Percentiles rank a stretch among this genome's conserved stretches.
phyloP scores from a whole-genome alignment of 2,797 vertebrate genomes.

The Catharus ustulatus region DNA sequence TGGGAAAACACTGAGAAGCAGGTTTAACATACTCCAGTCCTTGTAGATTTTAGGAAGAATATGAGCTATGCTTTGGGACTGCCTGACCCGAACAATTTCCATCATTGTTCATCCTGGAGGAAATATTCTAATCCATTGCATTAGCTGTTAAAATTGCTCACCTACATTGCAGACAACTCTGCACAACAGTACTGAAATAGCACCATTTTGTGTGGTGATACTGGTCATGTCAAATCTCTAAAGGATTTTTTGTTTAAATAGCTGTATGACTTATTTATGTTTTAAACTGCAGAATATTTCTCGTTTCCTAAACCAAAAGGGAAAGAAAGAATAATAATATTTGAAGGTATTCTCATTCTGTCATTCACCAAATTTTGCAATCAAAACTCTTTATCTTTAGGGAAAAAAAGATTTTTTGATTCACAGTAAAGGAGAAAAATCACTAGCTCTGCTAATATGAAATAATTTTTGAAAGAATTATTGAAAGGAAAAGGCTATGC shows the following conservation, averaged over 20 bases:
- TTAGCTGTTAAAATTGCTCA: neutral
- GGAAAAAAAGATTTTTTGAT: neutral
- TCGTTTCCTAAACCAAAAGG: neutral
- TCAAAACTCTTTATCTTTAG: neutral
- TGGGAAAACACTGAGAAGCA: neutral
- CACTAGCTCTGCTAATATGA: neutral
- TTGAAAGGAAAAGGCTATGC: neutral
- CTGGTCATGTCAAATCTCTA: neutral
- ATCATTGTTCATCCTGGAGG: neutral
- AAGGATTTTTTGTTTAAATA: neutral
- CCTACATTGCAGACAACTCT: neutral
- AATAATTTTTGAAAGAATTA: neutral
- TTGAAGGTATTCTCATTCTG: neutral
- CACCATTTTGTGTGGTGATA: neutral
- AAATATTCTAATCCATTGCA: neutral
- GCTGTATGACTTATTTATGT: neutral
- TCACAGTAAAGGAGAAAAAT: neutral
- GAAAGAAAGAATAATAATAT: neutral
- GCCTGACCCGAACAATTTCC: neutral
- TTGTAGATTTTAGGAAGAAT: neutral
- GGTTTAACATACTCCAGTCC: neutral
- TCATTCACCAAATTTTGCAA: neutral
- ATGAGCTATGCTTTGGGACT: fast-evolving
- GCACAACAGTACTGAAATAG: neutral
- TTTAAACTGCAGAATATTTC: neutral